These are phyloP conservation scores for Holcopasites calliopsidis DNA, from an alignment of 1,140 invertebrate genomes.

Conservation along the genomic window DNA sequence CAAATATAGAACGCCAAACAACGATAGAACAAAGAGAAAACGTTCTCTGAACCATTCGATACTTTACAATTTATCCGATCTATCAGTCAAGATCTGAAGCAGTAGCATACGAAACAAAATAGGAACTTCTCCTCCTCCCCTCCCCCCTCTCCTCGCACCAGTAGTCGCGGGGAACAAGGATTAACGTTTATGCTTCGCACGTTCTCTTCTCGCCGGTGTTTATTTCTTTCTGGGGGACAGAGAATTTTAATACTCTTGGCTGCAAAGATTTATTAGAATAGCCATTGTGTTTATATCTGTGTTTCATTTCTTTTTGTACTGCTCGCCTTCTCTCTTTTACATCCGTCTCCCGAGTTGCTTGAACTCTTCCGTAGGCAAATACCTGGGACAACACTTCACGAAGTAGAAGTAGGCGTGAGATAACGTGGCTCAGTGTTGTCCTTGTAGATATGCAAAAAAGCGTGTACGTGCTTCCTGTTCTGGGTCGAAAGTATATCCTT, in stretches of 20 bases:
- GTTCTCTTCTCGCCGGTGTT: background rate
- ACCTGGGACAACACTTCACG: background rate
- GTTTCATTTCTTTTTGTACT: too few species aligned
- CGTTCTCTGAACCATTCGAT: background rate
- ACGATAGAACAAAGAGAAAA: background rate
- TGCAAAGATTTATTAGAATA: too few species aligned
- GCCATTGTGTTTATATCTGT: too few species aligned
- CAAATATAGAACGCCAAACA: background rate
- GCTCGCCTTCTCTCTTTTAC: background rate
- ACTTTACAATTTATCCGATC: background rate
- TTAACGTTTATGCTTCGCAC: background rate
- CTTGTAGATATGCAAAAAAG: conserved; percentile 2
- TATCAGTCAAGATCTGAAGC: background rate
- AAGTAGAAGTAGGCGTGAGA: background rate
- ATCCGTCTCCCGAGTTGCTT: background rate
- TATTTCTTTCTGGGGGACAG: too few species aligned
- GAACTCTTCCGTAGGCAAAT: background rate
- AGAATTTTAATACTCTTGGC: too few species aligned
- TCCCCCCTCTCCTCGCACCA: too few species aligned
- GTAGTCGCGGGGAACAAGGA: too few species aligned
- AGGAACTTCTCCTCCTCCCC: too few species aligned
- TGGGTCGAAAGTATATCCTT: too few species aligned
- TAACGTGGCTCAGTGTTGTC: background rate
- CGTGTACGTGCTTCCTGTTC: background rate
- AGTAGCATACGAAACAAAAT: background rate